Evolutionary conservation across 2,888 invertebrate genomes (phyloP), one percentile per base, ranked within the genome.

Genomic region (Geophilus truncorum): DNA sequence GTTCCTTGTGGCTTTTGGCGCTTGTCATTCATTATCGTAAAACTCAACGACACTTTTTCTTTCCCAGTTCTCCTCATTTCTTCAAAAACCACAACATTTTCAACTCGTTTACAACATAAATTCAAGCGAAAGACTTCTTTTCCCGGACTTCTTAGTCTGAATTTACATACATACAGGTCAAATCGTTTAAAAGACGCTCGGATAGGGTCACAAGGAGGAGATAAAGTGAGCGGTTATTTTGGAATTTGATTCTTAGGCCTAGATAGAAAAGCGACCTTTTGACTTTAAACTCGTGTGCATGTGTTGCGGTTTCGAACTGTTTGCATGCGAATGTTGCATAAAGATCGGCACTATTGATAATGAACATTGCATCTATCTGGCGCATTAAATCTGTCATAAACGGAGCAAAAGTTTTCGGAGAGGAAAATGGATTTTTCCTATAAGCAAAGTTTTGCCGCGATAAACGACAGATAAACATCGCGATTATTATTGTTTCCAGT

Each of bases 341-440:
- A 62, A 62, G 62, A 62, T 62, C 62, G 28, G 62, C 62, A 62
- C 25, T 62, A 62, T 62, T 62, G 62, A 62, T 62, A 62, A 62
- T 62, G 62, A 23, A 23, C 25, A 62, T 5, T 62, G 62, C 62
- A 28, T 62, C 62, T 62, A 62, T 62, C 25, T 62, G 25, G 23
- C 25, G 62, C 28, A 62, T 62, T 62, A 62, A 62, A 62, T 62
- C 62, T 62, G 62, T 62, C 62, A 62, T 62, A 62, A 62, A 62
- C 9, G 25, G 62, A 28, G 62, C 25, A 23, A 23, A 62, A 62
- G 28, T 28, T 62, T 25, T 62, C 28, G 25, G 23, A 15, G 62
- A 21, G 62, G 62, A 62, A 62, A 45, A 25, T 10, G 62, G 25
- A 25, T 62, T 45, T 45, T 45, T 12, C n/a, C 15, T 45, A 45